Evolutionary conservation across 2,113 vertebrate species (phyloP).

Genomic region (Zapornia atra): DNA sequence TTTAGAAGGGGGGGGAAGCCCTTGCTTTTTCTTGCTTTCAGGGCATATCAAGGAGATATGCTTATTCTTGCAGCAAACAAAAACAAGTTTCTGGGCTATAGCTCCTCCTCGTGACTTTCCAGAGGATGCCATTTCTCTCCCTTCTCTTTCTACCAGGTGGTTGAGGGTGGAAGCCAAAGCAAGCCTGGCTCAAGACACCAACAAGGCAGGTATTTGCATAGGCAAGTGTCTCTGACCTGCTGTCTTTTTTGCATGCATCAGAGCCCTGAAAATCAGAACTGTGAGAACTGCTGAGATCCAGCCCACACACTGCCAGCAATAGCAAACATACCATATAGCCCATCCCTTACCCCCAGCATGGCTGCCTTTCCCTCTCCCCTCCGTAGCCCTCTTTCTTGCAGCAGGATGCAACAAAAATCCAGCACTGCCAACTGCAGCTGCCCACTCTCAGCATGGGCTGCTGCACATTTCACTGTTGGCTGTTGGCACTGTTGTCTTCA

Average conservation of each 20-base stretch:
- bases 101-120: neutral
- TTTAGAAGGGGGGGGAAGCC: neutral
- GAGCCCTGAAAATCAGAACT: neutral
- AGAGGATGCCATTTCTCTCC: neutral
- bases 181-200: neutral
- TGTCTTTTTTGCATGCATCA: neutral
- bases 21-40: neutral
- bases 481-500: neutral
- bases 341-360: rapidly evolving
- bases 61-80: neutral
- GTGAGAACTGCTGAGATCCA: neutral
- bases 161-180: neutral
- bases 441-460: neutral
- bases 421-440: neutral
- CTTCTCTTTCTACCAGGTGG: neutral
- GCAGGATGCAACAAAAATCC: neutral
- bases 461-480: neutral
- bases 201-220: neutral
- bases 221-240: neutral
- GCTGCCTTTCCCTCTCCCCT: neutral
- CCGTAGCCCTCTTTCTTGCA: neutral
- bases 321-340: neutral
- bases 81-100: neutral
- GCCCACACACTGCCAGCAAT: neutral
- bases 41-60: neutral